Percentiles rank a stretch among this genome's conserved stretches.
phyloP scores from a whole-genome alignment of 2,888 invertebrate genomes.

The Sialis lutaria region DNA sequence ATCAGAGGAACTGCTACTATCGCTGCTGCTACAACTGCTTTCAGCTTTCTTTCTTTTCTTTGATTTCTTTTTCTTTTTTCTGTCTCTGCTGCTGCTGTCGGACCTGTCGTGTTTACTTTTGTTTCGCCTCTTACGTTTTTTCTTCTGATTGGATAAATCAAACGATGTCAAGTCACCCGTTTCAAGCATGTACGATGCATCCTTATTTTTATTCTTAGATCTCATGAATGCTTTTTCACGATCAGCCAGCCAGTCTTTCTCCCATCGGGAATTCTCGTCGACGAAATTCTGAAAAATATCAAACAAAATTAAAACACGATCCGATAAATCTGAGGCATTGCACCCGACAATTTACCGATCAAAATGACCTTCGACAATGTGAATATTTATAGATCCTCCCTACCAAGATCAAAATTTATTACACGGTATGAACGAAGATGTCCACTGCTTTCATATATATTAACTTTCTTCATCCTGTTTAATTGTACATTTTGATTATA shows the following conservation, averaged over 20 bases:
- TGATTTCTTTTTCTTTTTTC: slow-evolving; percentile 33
- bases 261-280: slow-evolving; percentile 74
- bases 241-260: slow-evolving; percentile 72
- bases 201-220: slow-evolving; percentile 14
- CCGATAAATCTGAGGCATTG: background rate
- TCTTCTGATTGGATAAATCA: slow-evolving; percentile 12
- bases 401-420: too few species aligned
- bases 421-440: background rate
- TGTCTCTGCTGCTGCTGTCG: slow-evolving; percentile 25
- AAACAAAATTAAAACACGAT: background rate
- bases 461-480: background rate
- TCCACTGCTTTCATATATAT: background rate
- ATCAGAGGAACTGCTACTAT: slow-evolving; percentile 25
- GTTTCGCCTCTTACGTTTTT: slow-evolving; percentile 15
- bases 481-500: background rate
- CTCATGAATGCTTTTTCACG: slow-evolving; percentile 52
- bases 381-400: too few species aligned
- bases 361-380: background rate
- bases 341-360: background rate
- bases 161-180: slow-evolving; percentile 11
- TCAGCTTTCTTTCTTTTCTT: slow-evolving; percentile 12
- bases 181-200: slow-evolving; percentile 8
- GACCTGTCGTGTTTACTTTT: slow-evolving; percentile 15
- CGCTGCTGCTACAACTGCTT: slow-evolving; percentile 21
- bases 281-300: slow-evolving; percentile 46